Conservation (phyloP, 1,140 invertebrate genomes). For the Caenorhabditis briggsae region DNA sequence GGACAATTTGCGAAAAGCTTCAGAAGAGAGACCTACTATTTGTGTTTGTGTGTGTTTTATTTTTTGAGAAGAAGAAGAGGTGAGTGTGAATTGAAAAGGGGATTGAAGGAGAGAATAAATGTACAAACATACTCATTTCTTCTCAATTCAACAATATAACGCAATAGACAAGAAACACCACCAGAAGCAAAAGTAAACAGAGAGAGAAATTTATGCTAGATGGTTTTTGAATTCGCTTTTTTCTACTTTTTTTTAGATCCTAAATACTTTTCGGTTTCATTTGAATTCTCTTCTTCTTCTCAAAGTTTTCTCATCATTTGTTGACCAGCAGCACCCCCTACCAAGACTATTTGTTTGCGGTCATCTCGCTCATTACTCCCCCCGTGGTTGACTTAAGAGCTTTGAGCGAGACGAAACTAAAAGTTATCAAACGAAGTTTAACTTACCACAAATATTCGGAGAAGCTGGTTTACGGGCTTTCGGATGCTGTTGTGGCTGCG, state of each 20-base stretch:
- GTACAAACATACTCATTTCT: neutral
- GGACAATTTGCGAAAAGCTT: too few species aligned
- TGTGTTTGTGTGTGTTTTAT: constrained; percentile 42
- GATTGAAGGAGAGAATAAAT: neutral
- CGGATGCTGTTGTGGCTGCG: constrained; percentile 67
- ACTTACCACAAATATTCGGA: constrained; percentile 70
- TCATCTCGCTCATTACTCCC: neutral
- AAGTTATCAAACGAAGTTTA: neutral
- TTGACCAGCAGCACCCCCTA: neutral
- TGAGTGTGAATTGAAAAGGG: constrained; percentile 24
- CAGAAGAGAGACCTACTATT: neutral
- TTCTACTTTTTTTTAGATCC: neutral
- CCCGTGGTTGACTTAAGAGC: constrained; percentile 47
- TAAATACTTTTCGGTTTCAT: neutral
- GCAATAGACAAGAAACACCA: constrained; percentile 27
- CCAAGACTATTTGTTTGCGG: constrained; percentile 24
- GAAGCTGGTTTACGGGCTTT: constrained; percentile 63
- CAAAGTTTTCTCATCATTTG: neutral
- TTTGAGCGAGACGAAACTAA: neutral
- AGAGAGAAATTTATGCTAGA: neutral
- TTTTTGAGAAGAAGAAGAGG: neutral
- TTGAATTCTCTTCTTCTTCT: neutral
- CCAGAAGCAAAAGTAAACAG: constrained; percentile 44
- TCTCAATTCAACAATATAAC: neutral
- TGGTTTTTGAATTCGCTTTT: neutral